A percentile compares a stretch with the other conserved stretches of the same genome.
Conservation (phyloP, 2,113 vertebrate species). For the Erpornis zantholeuca region DNA sequence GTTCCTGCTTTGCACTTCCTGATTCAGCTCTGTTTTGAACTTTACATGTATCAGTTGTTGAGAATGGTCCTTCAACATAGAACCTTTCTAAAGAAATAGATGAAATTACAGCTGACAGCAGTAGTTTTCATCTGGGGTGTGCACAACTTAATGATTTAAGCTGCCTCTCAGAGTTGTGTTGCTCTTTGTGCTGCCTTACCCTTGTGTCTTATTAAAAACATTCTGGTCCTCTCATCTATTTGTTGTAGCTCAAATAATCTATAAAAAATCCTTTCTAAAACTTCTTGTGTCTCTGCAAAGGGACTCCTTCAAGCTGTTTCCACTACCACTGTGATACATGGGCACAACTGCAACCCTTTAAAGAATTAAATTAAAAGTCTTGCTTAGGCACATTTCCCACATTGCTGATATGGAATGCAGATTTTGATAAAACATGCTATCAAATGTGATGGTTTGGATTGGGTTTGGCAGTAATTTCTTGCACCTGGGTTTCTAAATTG, state of each 20-base stretch:
- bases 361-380: neutral
- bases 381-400: neutral
- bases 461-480: neutral
- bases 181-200: neutral
- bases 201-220: neutral
- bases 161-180: neutral
- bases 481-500: neutral
- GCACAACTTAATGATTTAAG: neutral
- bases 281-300: neutral
- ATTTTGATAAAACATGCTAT: neutral
- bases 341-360: neutral
- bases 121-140: neutral
- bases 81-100: neutral
- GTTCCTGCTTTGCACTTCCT: neutral
- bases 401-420: neutral
- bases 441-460: neutral
- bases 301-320: neutral
- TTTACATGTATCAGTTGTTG: neutral
- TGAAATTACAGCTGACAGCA: neutral
- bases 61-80: neutral
- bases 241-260: neutral
- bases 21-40: neutral
- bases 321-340: fast-evolving
- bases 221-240: neutral
- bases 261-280: neutral